Evolutionary conservation across 23 tunicate species (phyloP), one percentile per base, ranked within the genome.

Genomic region (Trididemnum miniatum): DNA sequence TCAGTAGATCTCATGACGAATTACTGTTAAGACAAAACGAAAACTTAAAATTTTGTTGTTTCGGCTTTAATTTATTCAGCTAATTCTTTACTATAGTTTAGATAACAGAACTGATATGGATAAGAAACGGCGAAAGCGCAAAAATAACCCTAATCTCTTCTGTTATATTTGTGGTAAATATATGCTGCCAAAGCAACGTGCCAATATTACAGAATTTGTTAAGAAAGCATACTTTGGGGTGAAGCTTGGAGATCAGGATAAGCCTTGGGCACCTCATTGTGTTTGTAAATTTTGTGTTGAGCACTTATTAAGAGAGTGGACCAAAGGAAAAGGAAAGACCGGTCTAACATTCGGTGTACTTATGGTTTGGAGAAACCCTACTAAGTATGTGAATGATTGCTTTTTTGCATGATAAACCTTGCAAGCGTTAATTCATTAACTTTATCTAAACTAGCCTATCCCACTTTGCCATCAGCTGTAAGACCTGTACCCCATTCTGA

Each of bases 331-430:
- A 44, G 22, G 33, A 39, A 76, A 51, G 65, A 76, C 35, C 15
- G 50, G 50, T 20, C 20, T 76, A 27, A 26, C 64, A 39, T 76
- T 76, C 27, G 1, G 65, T 20, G 80, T 44, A 50, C 80, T 65
- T 25, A 76, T 39, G 65, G 63, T 76, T 44, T 76, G 80, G 80
- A 50, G 30, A 76, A 33, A 76, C 26, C 59, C 31, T 27, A 0
- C 64, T 0, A 0, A 44, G 22, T 31, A 76, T 76, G 64, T 76
- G 9, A 44, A 50, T 76, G 65, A 76, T 33, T 76, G 65, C 63
- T 76, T n/a, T 76, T 44, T 39, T 76, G 80, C 31, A 39, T 76
- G 80, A 39, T 51, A 39, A 39, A 76, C 63, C 31, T 71, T 20
- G 50, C 23, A 0, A n/a, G 77, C 20, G 26, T 1, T 76, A 25